Conservation (phyloP, 2,113 vertebrate genomes). For the Xenotilapia caudafasciata region DNA sequence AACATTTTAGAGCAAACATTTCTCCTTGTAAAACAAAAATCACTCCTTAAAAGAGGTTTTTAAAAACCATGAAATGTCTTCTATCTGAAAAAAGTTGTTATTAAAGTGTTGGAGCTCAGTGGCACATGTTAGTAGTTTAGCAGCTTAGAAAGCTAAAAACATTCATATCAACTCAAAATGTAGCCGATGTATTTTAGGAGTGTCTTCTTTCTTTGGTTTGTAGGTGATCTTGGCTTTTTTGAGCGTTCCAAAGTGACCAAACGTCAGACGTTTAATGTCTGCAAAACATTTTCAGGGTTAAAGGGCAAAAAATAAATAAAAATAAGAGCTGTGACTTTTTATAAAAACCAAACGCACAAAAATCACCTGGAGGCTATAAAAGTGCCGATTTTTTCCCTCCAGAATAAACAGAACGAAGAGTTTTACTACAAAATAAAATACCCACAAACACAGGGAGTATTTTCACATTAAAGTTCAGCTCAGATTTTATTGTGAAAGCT, state of each 20-base stretch:
- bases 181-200: not conserved
- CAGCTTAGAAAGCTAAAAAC: not conserved
- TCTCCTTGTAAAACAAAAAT: not conserved
- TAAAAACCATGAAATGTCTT: not conserved
- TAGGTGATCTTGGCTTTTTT: slow-evolving; percentile 25
- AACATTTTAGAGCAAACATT: not conserved
- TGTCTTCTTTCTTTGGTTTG: not conserved
- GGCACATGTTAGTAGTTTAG: not conserved
- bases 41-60: not conserved
- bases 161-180: not conserved
- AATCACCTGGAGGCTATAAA: not conserved
- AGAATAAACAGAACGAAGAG: not conserved
- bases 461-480: not conserved
- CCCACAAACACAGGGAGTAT: not conserved
- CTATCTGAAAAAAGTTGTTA: not conserved
- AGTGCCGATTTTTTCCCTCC: not conserved
- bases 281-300: not conserved
- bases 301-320: not conserved
- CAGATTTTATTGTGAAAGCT: not conserved
- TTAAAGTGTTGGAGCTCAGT: slow-evolving; percentile 8
- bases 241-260: slow-evolving; percentile 25
- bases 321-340: not conserved
- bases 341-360: not conserved
- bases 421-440: not conserved
- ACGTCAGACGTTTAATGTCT: not conserved